phyloP scores from a whole-genome alignment of 1,140 invertebrate species.

The Micrasema minimum region DNA sequence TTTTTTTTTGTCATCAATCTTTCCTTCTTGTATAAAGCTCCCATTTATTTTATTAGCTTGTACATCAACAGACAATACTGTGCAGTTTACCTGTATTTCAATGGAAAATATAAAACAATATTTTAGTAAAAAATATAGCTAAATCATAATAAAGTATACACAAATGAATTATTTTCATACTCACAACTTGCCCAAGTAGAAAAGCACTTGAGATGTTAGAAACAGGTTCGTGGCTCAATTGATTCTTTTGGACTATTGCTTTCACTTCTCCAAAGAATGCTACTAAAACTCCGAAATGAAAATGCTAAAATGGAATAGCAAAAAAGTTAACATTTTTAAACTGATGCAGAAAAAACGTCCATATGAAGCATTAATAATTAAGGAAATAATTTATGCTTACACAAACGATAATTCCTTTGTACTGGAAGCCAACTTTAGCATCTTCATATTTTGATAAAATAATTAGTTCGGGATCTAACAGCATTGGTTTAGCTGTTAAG shows the following conservation, averaged over 20 bases:
- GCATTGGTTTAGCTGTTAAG: conserved; percentile 70
- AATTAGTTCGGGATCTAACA: conserved; percentile 65
- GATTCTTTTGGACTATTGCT: conserved; percentile 68
- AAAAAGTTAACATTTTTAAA: too few species aligned
- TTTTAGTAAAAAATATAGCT: conserved; percentile 13
- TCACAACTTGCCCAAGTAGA: conserved; percentile 72
- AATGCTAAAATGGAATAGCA: conserved; percentile 46
- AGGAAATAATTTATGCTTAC: conserved; percentile 55
- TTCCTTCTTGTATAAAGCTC: conserved; percentile 55
- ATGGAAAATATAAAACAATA: conserved; percentile 11
- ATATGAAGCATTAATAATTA: too few species aligned
- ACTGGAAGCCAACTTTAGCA: conserved; percentile 64
- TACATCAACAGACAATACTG: conserved; percentile 60
- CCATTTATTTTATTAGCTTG: conserved; percentile 60
- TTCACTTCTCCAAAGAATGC: conserved; percentile 71
- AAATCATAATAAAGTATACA: not conserved
- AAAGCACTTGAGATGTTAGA: conserved; percentile 63
- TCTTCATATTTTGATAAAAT: conserved; percentile 63
- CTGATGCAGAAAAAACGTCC: too few species aligned
- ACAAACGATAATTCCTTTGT: conserved; percentile 69
- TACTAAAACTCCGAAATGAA: conserved; percentile 65
- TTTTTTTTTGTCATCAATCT: conserved; percentile 36
- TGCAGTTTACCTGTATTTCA: conserved; percentile 60
- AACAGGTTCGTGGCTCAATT: conserved; percentile 64
- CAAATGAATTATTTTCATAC: conserved; percentile 44